Evolutionary conservation across 2,797 vertebrate species (phyloP), one percentile per base, ranked within the genome.

Genomic region (Oreortyx pictus): DNA sequence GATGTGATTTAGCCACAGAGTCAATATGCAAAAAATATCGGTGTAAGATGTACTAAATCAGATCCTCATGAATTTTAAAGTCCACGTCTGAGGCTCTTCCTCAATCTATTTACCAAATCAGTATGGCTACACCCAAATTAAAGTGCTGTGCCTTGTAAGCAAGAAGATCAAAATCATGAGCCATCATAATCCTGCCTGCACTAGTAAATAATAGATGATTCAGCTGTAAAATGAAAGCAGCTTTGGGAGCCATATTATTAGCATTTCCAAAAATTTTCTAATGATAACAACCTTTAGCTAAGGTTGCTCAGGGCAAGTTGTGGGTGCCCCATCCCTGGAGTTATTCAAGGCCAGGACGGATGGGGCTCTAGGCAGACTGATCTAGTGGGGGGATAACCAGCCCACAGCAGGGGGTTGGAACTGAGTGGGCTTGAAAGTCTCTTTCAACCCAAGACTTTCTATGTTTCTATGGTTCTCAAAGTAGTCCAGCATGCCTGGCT

Each of bases 51-150:
- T 73, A 89, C 91, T 93, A 88, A 86, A 94, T 94, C 89, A 91
- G 85, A 73, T 62, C 66, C 70, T 92, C 91, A 92, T 83, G 89
- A 95, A 93, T 94, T 95, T 93, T 95, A 94, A 95, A 93, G 50
- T 64, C 60, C 72, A 56, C 86, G 17, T 75, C 67, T 89, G 80
- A 93, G 86, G 43, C 62, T 91, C 85, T 95, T 86, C 89, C 79
- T 78, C 92, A 89, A 60, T 91, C 90, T 90, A 75, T 92, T 91
- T 92, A 91, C 74, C 44, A 89, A 76, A 94, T 73, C 85, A 76
- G 46, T 50, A 44, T 0, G 4, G 56, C 59, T 95, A 76, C 70
- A 89, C 80, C 70, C 87, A 89, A 93, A 93, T 92, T 88, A 81
- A 90, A 89, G 66, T 89, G 54, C 73, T 89, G 56, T 66, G 79